Base-by-base conservation (phyloP, 2,888 invertebrate genomes). In the Isoperla grammatica region DNA sequence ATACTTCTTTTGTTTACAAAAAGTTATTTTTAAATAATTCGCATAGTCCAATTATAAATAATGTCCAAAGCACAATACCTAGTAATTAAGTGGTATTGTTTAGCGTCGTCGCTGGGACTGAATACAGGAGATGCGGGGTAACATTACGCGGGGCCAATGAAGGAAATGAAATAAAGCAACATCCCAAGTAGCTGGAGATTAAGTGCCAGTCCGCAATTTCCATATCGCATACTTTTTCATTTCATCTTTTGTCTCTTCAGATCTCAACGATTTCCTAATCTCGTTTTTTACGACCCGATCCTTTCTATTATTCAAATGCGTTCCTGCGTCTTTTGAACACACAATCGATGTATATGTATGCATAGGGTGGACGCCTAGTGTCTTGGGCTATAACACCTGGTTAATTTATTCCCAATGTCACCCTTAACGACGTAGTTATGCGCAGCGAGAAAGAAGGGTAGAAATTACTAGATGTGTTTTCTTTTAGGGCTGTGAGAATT, bases 341-440 rank as follows among this genome's bases (percentile, higher is more conserved):
- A 45, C 11, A 45, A 59, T 53, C 53, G 53, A 59, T 35, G 58
- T 58, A 40, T 49, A 58, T 50, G 35, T 43, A 54, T 54, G 43
- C 35, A 48, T 35, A 23, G 53, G 59, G 53, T 59, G 53, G 45
- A 17, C 19, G n/a, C 15, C 17, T 40, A 19, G 40, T 50, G 5
- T 42, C 53, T 11, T 53, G 20, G 58, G 53, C 23, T 50, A 17
- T 53, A 53, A 35, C 59, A 59, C 59, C 59, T 54, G 59, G 59
- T 42, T 59, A 53, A 59, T 59, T 50, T 59, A 54, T 59, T 39
- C 49, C 19, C 19, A 43, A 50, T 43, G 58, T 23, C 17, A 42
- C 17, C 40, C 29, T 58, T 53, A 59, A 59, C 53, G 59, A 23
- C 45, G 50, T 29, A 20, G 15, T 17, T 45, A 45, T 29, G 29